These are phyloP conservation scores for Amblyraja radiata DNA, from an alignment of 2,797 vertebrate genomes.

Conservation along the genomic window DNA sequence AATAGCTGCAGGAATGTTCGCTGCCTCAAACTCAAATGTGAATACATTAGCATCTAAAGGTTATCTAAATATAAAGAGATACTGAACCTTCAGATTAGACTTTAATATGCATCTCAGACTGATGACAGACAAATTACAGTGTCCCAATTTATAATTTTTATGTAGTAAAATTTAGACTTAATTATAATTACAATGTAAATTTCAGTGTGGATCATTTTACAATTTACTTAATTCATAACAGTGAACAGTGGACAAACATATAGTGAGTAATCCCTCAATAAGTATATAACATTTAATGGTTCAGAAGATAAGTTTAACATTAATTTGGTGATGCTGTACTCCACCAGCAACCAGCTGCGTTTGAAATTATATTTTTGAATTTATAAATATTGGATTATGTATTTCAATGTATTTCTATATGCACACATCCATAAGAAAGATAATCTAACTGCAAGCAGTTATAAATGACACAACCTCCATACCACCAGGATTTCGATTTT, in stretches of 20 bases:
- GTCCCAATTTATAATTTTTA: not conserved
- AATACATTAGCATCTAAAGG: constrained; percentile 26
- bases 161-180: not conserved
- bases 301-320: not conserved
- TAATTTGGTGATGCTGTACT: not conserved
- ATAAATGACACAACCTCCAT: not conserved
- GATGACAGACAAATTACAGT: not conserved
- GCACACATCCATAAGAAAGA: not conserved
- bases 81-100: not conserved
- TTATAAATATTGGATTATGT: not conserved
- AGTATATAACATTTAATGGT: not conserved
- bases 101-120: not conserved
- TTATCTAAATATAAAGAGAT: constrained; percentile 18
- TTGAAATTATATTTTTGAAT: not conserved
- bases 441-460: not conserved
- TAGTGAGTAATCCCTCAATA: not conserved
- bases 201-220: not conserved
- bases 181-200: not conserved
- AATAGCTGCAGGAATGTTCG: not conserved
- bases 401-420: not conserved
- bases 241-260: not conserved
- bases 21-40: not conserved
- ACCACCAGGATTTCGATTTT: not conserved
- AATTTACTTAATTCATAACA: not conserved
- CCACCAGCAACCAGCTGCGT: not conserved